Base-by-base conservation (phyloP, 2,797 vertebrate genomes). In the Cossypha heuglini region DNA sequence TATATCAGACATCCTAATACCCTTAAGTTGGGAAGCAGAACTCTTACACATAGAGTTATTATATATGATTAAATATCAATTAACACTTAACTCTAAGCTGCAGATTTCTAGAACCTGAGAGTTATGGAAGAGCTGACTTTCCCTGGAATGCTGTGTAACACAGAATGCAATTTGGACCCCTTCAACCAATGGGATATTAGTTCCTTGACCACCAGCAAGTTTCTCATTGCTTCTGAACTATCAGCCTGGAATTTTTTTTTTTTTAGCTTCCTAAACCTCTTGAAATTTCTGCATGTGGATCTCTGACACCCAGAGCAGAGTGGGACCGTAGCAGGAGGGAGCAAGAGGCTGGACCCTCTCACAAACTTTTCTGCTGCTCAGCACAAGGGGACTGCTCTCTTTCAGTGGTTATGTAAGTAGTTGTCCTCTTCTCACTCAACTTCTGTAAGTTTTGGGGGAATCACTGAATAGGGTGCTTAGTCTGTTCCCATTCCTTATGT, bases 281-380 rank as follows among this genome's bases (percentile, higher is more conserved):
- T 57, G 58, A 78, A 64, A 78, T 78, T 75, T 75, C 0, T 0
- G 21, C 26, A 46, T 0, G 1, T 35, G 21, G 24, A 46, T 26
- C 7, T 43, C 68, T 6, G 79, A 51, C 19, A 51, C 9, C 19
- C 64, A 24, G 48, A 73, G 52, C 35, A 73, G 29, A 22, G 13
- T 28, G 54, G 6, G 31, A 59, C 19, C 0, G 0, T 3, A 40
- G 71, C 1, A 0, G 22, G 33, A 67, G 18, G 13, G 20, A 29
- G 42, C 1, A 4, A 45, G 62, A 68, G 42, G 26, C 46, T 83
- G 42, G 25, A 63, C 8, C 6, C 24, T 82, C 35, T 79, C 2
- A 3, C 16, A 69, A 38, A 28, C 25, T 67, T 66, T 37, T 12
- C 4, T 64, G 29, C 8, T 61, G 17, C 74, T 49, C 43, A 64